These are phyloP conservation scores for Anolis sagrei DNA, from an alignment of 2,113 vertebrate species.

Conservation along the genomic window DNA sequence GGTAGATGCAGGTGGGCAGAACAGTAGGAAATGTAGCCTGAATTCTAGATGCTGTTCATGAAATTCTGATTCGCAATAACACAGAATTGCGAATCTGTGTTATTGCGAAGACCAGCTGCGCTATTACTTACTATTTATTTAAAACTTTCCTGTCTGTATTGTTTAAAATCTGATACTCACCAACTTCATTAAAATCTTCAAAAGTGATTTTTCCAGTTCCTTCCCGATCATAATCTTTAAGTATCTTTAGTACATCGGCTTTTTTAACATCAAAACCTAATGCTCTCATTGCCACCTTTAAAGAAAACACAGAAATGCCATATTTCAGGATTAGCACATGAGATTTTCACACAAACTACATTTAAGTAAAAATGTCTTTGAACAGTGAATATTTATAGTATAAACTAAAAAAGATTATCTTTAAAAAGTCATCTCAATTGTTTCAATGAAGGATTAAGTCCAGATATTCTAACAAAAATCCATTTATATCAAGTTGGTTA, in stretches of 20 bases:
- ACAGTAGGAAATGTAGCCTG: not conserved
- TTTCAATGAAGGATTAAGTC: not conserved
- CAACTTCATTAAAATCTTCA: conserved; percentile 96
- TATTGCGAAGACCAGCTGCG: too few relatives aligned
- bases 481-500: not conserved
- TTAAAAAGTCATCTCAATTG: not conserved
- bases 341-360: conserved; percentile 23
- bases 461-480: not conserved
- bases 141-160: conserved; percentile 18
- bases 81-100: too few relatives aligned
- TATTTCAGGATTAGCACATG: conserved; percentile 24
- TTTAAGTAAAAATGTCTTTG: accelerated
- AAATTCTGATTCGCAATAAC: too few relatives aligned
- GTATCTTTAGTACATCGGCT: conserved; percentile 93
- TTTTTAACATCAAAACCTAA: conserved; percentile 98
- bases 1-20: not conserved
- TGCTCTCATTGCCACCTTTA: conserved; percentile 97
- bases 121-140: not conserved
- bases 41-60: not conserved
- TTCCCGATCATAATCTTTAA: conserved; percentile 94
- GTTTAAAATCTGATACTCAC: conserved; percentile 75
- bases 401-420: conserved; percentile 12
- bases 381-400: not conserved
- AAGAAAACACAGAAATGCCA: conserved; percentile 74
- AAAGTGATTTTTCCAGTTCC: conserved; percentile 93